Conservation (phyloP, 2,113 vertebrate species). For the Zosterops pallidus region DNA sequence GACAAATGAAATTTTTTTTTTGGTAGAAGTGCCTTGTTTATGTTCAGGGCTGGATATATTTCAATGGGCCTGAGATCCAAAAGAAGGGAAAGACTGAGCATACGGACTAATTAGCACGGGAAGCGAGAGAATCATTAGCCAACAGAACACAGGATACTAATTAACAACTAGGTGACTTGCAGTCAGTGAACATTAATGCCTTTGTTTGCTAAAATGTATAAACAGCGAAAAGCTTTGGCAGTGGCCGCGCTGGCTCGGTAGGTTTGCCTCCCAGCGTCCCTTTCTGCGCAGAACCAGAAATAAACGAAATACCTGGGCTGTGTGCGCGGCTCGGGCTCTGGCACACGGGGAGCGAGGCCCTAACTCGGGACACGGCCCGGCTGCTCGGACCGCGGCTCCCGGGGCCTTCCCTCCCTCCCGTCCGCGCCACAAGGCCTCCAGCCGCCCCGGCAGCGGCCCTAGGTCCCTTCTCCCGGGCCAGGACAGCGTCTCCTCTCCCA, state of each 20-base stretch:
- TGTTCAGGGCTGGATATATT: neutral
- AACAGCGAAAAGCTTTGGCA: neutral
- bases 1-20: neutral
- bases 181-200: neutral
- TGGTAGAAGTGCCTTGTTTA: neutral
- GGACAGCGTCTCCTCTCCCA: fast-evolving
- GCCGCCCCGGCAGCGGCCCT: too few relatives aligned
- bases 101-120: neutral
- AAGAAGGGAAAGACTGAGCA: neutral
- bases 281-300: neutral
- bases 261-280: neutral
- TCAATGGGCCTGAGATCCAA: neutral
- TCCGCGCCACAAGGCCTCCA: neutral
- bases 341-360: fast-evolving
- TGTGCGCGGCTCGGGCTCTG: neutral
- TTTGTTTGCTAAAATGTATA: neutral
- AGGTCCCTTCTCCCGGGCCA: too few relatives aligned
- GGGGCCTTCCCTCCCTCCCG: neutral
- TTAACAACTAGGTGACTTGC: too few relatives aligned
- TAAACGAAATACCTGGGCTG: neutral
- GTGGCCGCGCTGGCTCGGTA: fast-evolving
- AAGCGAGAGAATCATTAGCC: neutral
- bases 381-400: neutral
- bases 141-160: neutral
- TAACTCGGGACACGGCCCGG: neutral